Evolutionary conservation across 2,797 vertebrate species (phyloP).

Genomic region (Dromococcyx pavoninus): DNA sequence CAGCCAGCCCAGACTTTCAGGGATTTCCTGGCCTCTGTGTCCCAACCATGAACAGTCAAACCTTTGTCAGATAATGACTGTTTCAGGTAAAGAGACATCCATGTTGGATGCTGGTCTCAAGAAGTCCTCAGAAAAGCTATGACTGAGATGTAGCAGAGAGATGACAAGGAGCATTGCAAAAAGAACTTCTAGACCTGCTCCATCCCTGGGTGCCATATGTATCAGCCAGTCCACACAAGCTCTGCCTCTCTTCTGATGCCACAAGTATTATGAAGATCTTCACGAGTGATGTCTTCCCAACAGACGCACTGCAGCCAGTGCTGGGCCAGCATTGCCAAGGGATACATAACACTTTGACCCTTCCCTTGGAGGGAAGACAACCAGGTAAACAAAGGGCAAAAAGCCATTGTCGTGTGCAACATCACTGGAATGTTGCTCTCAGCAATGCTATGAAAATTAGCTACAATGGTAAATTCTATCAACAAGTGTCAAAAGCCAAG

Average conservation of each 20-base stretch:
- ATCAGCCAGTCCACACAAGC: neutral
- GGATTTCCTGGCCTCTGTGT: neutral
- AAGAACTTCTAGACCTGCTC: neutral
- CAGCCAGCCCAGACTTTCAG: neutral
- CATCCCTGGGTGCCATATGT: neutral
- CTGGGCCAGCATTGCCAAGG: neutral
- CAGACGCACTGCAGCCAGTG: fast-evolving
- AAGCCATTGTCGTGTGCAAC: neutral
- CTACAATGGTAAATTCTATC: neutral
- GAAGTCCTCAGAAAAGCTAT: neutral
- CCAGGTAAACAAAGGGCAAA: neutral
- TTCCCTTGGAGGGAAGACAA: neutral
- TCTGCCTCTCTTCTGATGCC: neutral
- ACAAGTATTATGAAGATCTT: neutral
- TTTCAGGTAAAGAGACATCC: neutral
- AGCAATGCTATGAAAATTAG: neutral
- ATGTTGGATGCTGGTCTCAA: neutral
- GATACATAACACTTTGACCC: too few relatives aligned
- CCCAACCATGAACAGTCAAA: neutral
- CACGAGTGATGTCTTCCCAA: neutral
- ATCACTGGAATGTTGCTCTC: neutral
- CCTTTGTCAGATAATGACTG: neutral
- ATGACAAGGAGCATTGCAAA: neutral
- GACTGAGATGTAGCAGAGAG: neutral
- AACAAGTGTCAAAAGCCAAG: neutral